Base-by-base conservation (phyloP, 2,797 vertebrate species). In the Sebastes baramenuke region DNA sequence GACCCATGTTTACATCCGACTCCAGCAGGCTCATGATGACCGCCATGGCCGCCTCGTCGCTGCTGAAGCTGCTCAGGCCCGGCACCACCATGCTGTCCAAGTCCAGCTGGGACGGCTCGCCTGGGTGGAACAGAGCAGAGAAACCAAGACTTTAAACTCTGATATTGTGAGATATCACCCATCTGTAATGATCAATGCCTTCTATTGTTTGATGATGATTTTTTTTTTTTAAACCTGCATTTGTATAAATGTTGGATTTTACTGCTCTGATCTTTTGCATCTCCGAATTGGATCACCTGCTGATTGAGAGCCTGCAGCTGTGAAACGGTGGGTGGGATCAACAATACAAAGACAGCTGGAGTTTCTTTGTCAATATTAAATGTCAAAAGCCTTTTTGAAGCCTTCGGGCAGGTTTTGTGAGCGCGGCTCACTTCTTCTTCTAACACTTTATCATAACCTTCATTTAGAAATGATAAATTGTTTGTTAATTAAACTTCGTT, bases 21-120 rank as follows among this genome's bases (percentile, higher is more conserved):
- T 99, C 98, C 93, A 99, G 92, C 83, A 99, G 94, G 90, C 98
- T 99, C 98, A 99, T 98, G 77, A 99, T 99, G 46, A 99, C 97
- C 0, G 97, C 98, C 97, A 99, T 98, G 1, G 98, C 98, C 1
- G 98, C 97, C 89, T 99, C 98, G 0, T 99, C 98, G 0, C 95
- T 98, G 93, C 97, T 99, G 62, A 98, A 97, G 87, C 95, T 97
- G 91, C 96, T 98, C 8, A 98, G 97, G 75, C 97, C 97, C 29
- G 97, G 96, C 22, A 98, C 96, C 84, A 97, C 97, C 67, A 98
- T 96, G 95, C 95, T 97, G 66, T 98, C 97, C 20, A 98, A 93
- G 84, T 97, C 97, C 56, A 98, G 94, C 67, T 97, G 97, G 20
- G 97, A 95, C 42, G 96, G 93, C 75, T 97, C 96, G 22, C 96